Conservation (phyloP, 1,140 invertebrate genomes). For the Limonius californicus region DNA sequence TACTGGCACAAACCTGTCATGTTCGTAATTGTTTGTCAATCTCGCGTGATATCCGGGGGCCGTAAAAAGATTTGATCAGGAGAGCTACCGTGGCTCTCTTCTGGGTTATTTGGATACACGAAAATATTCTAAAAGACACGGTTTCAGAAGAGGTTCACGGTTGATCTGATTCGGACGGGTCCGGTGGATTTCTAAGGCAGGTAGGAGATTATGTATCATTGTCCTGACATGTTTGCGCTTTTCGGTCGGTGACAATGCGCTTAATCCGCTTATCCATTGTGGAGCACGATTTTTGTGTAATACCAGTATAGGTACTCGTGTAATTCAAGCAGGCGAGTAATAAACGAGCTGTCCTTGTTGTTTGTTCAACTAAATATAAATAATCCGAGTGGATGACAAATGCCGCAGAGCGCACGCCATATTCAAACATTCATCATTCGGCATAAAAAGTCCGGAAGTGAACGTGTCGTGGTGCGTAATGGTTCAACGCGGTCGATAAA, state of each 20-base stretch:
- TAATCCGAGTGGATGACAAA: constrained; percentile 24
- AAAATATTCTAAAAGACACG: too few relatives aligned
- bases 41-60: too few relatives aligned
- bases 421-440: constrained; percentile 26
- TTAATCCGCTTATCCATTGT: constrained; percentile 1
- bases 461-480: constrained; percentile 28
- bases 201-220: neutral
- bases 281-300: neutral
- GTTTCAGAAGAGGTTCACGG: too few relatives aligned
- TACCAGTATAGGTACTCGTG: constrained; percentile 2
- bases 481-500: constrained; percentile 31
- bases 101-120: too few relatives aligned
- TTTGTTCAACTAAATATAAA: constrained; percentile 15
- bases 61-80: too few relatives aligned
- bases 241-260: neutral
- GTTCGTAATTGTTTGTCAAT: too few relatives aligned
- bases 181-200: too few relatives aligned
- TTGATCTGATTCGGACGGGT: too few relatives aligned
- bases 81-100: too few relatives aligned
- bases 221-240: constrained; percentile 6
- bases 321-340: neutral
- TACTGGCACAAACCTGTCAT: too few relatives aligned
- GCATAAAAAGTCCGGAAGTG: constrained; percentile 29
- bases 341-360: constrained; percentile 1
- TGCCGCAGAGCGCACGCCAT: constrained; percentile 21